Evolutionary conservation across 2,888 invertebrate genomes (phyloP).

Genomic region (Pandemis heparana): DNA sequence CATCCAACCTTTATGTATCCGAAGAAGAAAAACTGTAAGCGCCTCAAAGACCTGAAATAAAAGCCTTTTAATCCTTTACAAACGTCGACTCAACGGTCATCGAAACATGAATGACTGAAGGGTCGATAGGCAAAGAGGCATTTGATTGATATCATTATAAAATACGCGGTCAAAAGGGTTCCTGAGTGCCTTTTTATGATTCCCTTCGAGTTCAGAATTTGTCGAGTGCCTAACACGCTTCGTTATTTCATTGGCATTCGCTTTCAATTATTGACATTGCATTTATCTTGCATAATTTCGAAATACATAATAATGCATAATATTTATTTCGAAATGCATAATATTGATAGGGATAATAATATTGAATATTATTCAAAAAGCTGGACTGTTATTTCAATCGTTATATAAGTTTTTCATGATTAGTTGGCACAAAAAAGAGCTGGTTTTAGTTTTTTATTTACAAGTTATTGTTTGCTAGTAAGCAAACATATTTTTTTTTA

Average conservation of each 20-base stretch:
- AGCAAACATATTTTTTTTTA: no score
- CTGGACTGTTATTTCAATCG: no score
- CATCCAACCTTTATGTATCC: neutral
- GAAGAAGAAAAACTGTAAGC: neutral
- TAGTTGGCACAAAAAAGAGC: no score
- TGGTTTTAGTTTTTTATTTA: no score
- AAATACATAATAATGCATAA: no score
- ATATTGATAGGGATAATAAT: no score
- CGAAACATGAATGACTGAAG: constrained; percentile 8
- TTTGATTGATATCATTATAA: constrained; percentile 35
- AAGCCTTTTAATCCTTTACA: constrained; percentile 2
- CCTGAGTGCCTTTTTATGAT: constrained; percentile 14
- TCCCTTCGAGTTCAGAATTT: neutral
- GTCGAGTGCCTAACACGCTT: neutral
- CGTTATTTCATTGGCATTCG: neutral
- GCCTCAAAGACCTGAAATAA: neutral
- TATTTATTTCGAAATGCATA: no score
- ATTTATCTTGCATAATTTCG: no score
- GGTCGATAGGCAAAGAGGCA: neutral
- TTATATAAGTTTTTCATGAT: no score
- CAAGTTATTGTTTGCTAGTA: no score
- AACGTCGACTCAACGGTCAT: constrained; percentile 10
- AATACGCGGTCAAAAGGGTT: constrained; percentile 11
- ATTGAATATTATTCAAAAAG: no score
- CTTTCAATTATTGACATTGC: no score